Evolutionary conservation across 2,113 vertebrate genomes (phyloP), one percentile per base, ranked within the genome.

Genomic region (Pollimyrus isidori): DNA sequence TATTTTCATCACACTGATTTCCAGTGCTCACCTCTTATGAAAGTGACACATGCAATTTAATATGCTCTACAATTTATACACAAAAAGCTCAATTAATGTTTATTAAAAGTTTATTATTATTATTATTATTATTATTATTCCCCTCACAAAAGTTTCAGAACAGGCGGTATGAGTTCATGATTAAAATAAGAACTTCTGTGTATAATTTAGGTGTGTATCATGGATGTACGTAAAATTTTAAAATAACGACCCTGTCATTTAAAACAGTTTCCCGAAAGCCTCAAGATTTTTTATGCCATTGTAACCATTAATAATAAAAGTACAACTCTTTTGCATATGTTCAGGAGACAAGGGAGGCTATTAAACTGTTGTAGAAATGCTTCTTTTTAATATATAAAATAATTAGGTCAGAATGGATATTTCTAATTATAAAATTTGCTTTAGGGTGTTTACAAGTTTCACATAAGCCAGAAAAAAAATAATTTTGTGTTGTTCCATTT

Each of bases 371-470:
- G 26, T 86, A n/a, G 85, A 48, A 87, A 53, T 26, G 26, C 48
- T 53, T 26, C 84, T 86, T 53, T 84, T 53, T 87, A 53, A 53
- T 52, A 56, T 87, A 26, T 53, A 30, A 53, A 52, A 53, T 87
- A 84, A 84, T 84, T 84, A 46, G 82, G 82, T 48, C 45, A 84
- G 39, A 84, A 84, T 84, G 82, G 82, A 46, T 45, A 23, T 80
- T 80, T 80, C 73, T 80, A 80, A 80, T 80, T 80, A 80, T 80
- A 80, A 35, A 80, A 42, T 80, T 84, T 84, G 82, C 82, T 84
- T 84, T 23, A 84, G 82, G 82, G 82, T 84, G 82, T 84, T 84
- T 84, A 45, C 82, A 48, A 84, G 42, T 46, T 23, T 45, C 82
- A 42, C 76, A 82, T 39, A 39, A 82, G 76, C 42, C 35, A 42